These are phyloP conservation scores for Ricordea florida DNA, from an alignment of 92 coral and sea anemone genomes.

Conservation along the genomic window DNA sequence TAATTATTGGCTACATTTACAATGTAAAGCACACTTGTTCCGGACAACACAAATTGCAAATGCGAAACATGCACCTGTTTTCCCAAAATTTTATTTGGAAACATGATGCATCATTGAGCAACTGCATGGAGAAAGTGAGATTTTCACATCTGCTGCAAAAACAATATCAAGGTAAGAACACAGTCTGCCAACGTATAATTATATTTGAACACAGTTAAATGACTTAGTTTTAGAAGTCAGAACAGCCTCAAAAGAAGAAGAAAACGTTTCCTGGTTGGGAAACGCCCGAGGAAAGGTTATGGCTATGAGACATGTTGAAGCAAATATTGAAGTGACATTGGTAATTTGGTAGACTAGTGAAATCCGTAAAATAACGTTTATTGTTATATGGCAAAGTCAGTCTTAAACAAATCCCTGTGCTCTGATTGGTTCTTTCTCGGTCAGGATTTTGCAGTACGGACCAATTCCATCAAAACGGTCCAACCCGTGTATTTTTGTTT, in stretches of 20 bases:
- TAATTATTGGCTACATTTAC: slow-evolving; percentile 4
- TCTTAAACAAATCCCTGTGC: too few relatives aligned
- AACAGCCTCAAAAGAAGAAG: slow-evolving; percentile 35
- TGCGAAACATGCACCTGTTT: neutral
- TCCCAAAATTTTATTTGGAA: neutral
- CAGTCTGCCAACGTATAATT: neutral
- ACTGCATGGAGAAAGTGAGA: slow-evolving; percentile 7
- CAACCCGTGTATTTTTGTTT: too few relatives aligned
- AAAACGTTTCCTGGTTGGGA: slow-evolving; percentile 48
- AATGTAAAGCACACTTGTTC: slow-evolving; percentile 7
- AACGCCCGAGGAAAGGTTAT: slow-evolving; percentile 61
- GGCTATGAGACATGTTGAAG: slow-evolving; percentile 55
- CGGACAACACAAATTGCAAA: neutral
- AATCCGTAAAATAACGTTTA: neutral
- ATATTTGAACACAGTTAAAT: slow-evolving; percentile 44
- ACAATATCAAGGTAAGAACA: neutral
- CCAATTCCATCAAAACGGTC: too few relatives aligned
- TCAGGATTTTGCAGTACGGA: too few relatives aligned
- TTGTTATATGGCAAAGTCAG: too few relatives aligned
- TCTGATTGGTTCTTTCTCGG: too few relatives aligned
- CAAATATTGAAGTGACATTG: slow-evolving; percentile 47
- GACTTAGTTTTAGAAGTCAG: slow-evolving; percentile 20
- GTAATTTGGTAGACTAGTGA: neutral
- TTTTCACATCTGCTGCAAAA: slow-evolving; percentile 3
- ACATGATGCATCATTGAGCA: neutral